A percentile compares a stretch with the other conserved stretches of the same genome.
Conservation (phyloP, 2,888 invertebrate species). For the Anagyrus pseudococci region DNA sequence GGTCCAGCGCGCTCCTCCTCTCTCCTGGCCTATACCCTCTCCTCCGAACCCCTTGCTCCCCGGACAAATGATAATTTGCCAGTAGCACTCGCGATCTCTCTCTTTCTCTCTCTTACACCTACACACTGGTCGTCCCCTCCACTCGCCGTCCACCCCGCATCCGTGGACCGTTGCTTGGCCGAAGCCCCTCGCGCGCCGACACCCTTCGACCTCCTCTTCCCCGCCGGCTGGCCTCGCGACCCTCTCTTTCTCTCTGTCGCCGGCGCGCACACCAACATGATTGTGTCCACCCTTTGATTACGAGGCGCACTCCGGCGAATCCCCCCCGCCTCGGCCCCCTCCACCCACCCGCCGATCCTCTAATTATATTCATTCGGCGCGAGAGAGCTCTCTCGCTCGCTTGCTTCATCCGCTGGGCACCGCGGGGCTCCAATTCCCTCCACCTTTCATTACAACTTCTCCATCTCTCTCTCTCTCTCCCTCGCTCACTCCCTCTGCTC, state of each 20-base stretch:
- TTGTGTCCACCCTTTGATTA: constrained; percentile 60
- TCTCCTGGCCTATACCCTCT: neutral
- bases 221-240: constrained; percentile 25
- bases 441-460: constrained; percentile 61
- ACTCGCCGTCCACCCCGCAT: constrained; percentile 34
- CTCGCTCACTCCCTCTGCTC: no score
- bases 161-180: neutral
- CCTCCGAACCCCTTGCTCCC: constrained; percentile 20
- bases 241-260: constrained; percentile 40
- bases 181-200: no score
- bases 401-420: constrained; percentile 18
- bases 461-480: no score
- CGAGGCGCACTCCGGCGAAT: no score
- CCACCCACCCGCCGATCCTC: constrained; percentile 54
- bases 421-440: constrained; percentile 60
- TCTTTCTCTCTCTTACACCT: constrained; percentile 29
- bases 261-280: constrained; percentile 40
- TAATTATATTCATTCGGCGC: constrained; percentile 61
- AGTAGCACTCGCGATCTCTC: constrained; percentile 42
- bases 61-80: constrained; percentile 60
- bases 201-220: no score
- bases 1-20: constrained; percentile 47
- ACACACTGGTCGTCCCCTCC: constrained; percentile 43
- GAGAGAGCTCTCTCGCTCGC: constrained; percentile 38
- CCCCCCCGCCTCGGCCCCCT: constrained; percentile 22